Evolutionary conservation across 2,797 vertebrate species (phyloP), one percentile per base, ranked within the genome.

Genomic region (Triplophysa bombifrons): DNA sequence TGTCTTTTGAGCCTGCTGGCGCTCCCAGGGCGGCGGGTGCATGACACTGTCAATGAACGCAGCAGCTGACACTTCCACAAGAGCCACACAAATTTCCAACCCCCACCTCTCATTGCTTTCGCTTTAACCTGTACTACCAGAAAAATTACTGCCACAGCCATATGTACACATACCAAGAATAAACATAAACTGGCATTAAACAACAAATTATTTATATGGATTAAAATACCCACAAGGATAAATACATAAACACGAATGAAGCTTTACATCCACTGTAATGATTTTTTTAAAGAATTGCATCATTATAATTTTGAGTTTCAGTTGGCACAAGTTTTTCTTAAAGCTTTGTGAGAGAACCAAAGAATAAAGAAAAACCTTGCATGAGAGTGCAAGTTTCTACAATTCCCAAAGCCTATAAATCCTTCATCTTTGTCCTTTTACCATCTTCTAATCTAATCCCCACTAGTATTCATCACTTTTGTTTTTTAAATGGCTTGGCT

Each of bases 1-100:
- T 97, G 96, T 97, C 96, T 98, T 95, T 92, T 93, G 93, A 89
- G 93, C 94, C 95, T 96, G 93, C 92, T 90, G 91, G 95, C 94
- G 92, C 93, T 95, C 96, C 94, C 90, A 90, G 96, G 95, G 95
- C 95, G 94, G 93, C 38, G 92, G 91, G 92, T 94, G 95, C 94
- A 92, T 94, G 96, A 94, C 96, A 93, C 93, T 94, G 95, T 90
- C 95, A 94, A 88, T 89, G 95, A 94, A 94, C 93, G 87, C 94
- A 88, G 93, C 93, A 94, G 90, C 95, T 94, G 94, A 94, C 96
- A 93, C 92, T 91, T 93, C 92, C 92, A 90, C 67, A 78, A 53
- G 51, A 71, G 30, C 76, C 91, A 86, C 90, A 72, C 72, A 60
- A 55, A 44, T 66, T 25, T 46, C n/a, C 48, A 13, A 65, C 85